Conservation (phyloP, 1,140 invertebrate genomes). For the Dryas iulia region DNA sequence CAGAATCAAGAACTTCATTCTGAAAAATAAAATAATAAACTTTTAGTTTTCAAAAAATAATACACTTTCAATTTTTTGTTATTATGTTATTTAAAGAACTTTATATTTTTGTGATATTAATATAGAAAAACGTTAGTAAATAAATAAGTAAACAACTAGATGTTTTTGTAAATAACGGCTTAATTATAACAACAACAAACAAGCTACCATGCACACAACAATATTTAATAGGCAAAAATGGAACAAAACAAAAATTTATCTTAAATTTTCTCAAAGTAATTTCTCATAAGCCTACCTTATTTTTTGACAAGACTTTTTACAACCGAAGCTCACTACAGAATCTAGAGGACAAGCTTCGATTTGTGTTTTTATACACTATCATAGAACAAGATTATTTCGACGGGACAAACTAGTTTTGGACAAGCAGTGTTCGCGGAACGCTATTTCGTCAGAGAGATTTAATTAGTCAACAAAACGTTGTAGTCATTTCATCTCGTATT, state of each 20-base stretch:
- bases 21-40: constrained; percentile 35
- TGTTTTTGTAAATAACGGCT: too few relatives aligned
- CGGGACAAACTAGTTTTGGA: constrained; percentile 49
- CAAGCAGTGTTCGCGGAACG: constrained; percentile 38
- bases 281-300: constrained; percentile 35
- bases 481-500: background rate
- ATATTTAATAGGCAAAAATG: too few relatives aligned
- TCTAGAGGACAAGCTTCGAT: constrained; percentile 15
- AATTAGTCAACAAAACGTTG: constrained; percentile 25
- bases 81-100: background rate
- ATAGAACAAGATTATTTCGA: constrained; percentile 41
- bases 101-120: too few relatives aligned
- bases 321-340: constrained; percentile 22
- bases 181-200: too few relatives aligned
- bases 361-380: constrained; percentile 52
- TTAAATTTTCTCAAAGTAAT: background rate
- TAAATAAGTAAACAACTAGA: too few relatives aligned
- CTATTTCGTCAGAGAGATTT: constrained; percentile 35
- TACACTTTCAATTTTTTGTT: background rate
- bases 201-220: too few relatives aligned
- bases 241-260: background rate
- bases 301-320: constrained; percentile 20
- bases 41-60: too few relatives aligned
- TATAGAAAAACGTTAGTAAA: too few relatives aligned
- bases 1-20: constrained; percentile 47